Base-by-base conservation (phyloP, 2,113 vertebrate species). In the Fregetta grallaria region DNA sequence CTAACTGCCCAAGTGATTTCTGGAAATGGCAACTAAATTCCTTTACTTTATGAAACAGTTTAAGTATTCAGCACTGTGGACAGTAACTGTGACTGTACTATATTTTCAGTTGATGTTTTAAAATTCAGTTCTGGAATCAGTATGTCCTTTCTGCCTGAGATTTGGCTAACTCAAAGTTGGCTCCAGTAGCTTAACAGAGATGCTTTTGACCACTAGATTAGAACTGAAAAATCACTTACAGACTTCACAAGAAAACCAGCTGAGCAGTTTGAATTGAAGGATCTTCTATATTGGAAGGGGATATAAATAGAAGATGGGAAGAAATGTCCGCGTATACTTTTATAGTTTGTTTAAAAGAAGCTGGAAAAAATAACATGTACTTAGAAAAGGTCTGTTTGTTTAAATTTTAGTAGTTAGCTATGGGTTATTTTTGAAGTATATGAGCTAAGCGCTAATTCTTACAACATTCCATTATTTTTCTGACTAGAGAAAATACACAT, bases 401-500 rank as follows among this genome's bases (percentile, higher is more conserved):
- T 75, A 68, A 66, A 73, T 21, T 38, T n/a, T 8, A 68, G 16
- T 8, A 14, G 19, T 15, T 62, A 67, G 14, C 61, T 53, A 0
- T 19, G 36, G 23, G 9, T 62, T 63, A 6, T 23, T 59, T 88
- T n/a, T 40, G 20, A 79, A 15, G 11, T 22, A 8, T 11, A 22
- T 16, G 3, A 70, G 30, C 17, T 20, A 49, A 90, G 63, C 70
- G 85, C 49, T 19, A 14, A 91, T 74, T 70, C 84, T 92, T 25
- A 77, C 61, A 76, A 47, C 16, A n/a, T 92, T 65, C 68, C 34
- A 6, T 89, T 66, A 3, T 94, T 95, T 96, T 94, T 93, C 92
- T 96, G 87, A 71, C 92, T 97, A 99, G 99, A 99, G 98, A 99
- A 99, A 98, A 99, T 99, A 68, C 99, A 99, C 97, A 99, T 99